Base-by-base conservation (phyloP, 92 coral and sea anemone genomes). In the Actinernus sp. region DNA sequence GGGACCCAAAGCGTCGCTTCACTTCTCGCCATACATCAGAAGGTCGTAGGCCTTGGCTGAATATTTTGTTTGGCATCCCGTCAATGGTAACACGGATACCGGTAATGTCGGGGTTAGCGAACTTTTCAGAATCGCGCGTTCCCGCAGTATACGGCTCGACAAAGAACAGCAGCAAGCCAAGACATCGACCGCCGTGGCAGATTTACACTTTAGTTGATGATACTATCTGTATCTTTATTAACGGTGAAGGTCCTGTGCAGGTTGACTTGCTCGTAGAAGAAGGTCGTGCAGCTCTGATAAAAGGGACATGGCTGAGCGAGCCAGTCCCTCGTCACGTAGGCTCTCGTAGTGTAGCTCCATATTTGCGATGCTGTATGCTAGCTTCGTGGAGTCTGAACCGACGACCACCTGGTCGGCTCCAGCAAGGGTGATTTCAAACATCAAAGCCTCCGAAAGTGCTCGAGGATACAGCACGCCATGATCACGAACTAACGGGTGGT, bases 401-500 rank as follows among this genome's bases (percentile, higher is more conserved):
- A 52, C 19, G 13, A 66, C 74, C 9, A 52, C 46, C 21, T 66
- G 23, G 3, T 10, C 0, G 18, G n/a, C 49, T 30, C 47, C 18
- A 9, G 77, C 71, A 1, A 70, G 31, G 9, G 67, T 70, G 26
- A 70, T 0, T 47, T 70, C 77, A 30, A 70, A 70, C 33, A 38
- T 13, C 23, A 70, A 40, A 16, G 0, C 67, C 10, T 57, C 0
- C 8, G 68, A 40, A 5, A 70, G 53, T 6, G 68, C 77, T 27
- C 77, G 25, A 17, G 68, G 67, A 31, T 70, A 1, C 52, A 70
- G 26, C 18, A 70, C 77, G 19, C 77, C 77, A 29, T 70, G 77
- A 29, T 70, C 55, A 41, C 30, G n/a, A 7, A 70, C 29, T 19
- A 70, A n/a, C 33, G 64, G 51, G 31, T 70, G 77, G 53, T 55